Evolutionary conservation across 2,888 invertebrate genomes (phyloP).

Genomic region (Smittia aterrima): DNA sequence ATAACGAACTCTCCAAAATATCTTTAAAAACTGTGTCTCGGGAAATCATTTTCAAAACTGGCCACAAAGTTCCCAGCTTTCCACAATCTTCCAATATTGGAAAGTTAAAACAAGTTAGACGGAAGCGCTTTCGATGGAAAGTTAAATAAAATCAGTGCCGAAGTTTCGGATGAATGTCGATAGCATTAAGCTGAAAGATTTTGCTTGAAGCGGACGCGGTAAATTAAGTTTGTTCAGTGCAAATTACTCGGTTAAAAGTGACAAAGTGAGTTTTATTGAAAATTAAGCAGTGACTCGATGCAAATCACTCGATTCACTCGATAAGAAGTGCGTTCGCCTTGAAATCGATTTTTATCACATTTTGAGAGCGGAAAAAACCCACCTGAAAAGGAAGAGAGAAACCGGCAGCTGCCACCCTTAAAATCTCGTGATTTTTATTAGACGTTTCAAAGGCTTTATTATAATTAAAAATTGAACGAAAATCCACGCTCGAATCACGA

Average conservation of each 20-base stretch:
- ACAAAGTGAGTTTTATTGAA: not conserved
- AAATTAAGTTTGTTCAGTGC: not conserved
- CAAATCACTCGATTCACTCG: not conserved
- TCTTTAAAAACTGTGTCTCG: too few species aligned
- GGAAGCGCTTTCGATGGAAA: too few species aligned
- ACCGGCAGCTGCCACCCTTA: not conserved
- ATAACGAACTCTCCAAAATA: too few species aligned
- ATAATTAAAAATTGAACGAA: too few species aligned
- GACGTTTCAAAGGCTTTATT: too few species aligned
- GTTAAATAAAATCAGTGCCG: too few species aligned
- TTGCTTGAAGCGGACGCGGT: not conserved
- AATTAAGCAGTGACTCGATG: not conserved
- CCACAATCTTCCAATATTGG: too few species aligned
- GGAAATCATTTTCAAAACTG: too few species aligned
- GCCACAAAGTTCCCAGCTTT: too few species aligned
- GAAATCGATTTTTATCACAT: conserved; percentile 8
- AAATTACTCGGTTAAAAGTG: not conserved
- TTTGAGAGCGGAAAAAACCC: not conserved
- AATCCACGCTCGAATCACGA: not conserved
- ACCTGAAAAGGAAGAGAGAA: not conserved
- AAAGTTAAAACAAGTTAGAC: too few species aligned
- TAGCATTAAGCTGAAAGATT: not conserved
- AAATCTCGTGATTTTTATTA: not conserved
- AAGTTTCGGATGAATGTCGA: too few species aligned
- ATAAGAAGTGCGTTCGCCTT: not conserved